These are phyloP conservation scores for Harpagoxenus sublaevis DNA, from an alignment of 2,888 invertebrate species.

Conservation along the genomic window DNA sequence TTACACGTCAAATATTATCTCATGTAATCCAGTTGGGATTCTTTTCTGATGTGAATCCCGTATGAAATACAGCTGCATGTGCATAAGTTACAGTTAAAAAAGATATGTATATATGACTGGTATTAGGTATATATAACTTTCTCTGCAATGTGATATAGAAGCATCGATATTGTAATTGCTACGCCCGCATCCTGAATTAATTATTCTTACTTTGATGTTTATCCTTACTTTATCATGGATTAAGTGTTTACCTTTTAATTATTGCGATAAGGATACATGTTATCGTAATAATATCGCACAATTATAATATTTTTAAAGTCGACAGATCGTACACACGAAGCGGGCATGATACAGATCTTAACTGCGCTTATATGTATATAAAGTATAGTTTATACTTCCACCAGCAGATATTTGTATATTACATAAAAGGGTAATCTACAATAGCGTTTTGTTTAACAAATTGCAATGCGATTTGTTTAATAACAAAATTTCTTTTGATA, in stretches of 20 bases:
- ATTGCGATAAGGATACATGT: neutral
- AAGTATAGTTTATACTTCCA: neutral
- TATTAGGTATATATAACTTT: no score
- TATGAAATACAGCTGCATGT: neutral
- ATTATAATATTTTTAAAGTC: slow-evolving; percentile 4
- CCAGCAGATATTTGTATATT: neutral
- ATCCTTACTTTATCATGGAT: neutral
- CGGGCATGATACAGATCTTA: slow-evolving; percentile 10
- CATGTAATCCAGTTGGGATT: slow-evolving; percentile 13
- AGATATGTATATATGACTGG: no score
- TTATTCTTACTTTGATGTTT: neutral
- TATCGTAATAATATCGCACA: neutral
- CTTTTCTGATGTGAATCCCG: neutral
- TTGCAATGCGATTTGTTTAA: neutral
- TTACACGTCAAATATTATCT: slow-evolving; percentile 41
- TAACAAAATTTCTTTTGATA: neutral
- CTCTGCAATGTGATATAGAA: neutral
- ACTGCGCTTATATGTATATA: neutral
- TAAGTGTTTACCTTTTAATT: neutral
- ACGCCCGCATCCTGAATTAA: slow-evolving; percentile 22
- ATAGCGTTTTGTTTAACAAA: neutral
- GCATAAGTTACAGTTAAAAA: neutral
- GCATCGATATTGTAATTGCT: neutral
- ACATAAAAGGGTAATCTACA: neutral
- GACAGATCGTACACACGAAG: neutral